Evolutionary conservation across 1,140 invertebrate species (phyloP), one percentile per base, ranked within the genome.

Genomic region (Trichoplusia ni): DNA sequence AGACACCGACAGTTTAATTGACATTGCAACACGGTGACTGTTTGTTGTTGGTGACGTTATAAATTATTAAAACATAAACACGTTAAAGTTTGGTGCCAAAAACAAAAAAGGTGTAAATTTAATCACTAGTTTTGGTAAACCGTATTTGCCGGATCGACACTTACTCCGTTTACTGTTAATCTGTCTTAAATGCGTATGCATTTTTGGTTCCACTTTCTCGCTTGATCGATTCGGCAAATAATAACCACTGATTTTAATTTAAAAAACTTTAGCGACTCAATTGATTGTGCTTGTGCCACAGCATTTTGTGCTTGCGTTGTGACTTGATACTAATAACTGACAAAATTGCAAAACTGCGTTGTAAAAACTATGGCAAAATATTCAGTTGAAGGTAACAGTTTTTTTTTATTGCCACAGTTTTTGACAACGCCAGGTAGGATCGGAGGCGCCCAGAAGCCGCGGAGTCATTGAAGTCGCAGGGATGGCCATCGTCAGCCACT

Each of bases 391-490:
- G 3, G 9, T 37, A 14, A 11, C 29, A 5, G 1, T n/a, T 42
- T 35, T 16, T 27, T 54, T 8, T 18, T 44, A 11, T 21, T 63
- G 63, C 60, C 49, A 56, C 54, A 60, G 33, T 8, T 69, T 67
- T 64, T 53, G 60, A 14, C 67, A 67, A 74, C 61, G 33, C 53
- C 62, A 83, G 70, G 76, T 82, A 86, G 71, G 77, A 78, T 79
- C 78, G 46, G 11, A 76, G 81, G 78, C 77, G 74, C 82, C 85
- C 85, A 83, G 77, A 86, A 82, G 82, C 82, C 73, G 67, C 56
- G 65, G 69, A 56, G 37, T 64, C 59, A 31, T 61, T 51, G 13
- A 27, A 25, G 44, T 64, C 31, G 37, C 38, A 33, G 44, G 16
- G 59, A 78, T 75, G 64, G 70, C 67, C 75, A 82, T 79, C 82